phyloP scores from a whole-genome alignment of 1,140 invertebrate genomes.

The Globodera ellingtonae region DNA sequence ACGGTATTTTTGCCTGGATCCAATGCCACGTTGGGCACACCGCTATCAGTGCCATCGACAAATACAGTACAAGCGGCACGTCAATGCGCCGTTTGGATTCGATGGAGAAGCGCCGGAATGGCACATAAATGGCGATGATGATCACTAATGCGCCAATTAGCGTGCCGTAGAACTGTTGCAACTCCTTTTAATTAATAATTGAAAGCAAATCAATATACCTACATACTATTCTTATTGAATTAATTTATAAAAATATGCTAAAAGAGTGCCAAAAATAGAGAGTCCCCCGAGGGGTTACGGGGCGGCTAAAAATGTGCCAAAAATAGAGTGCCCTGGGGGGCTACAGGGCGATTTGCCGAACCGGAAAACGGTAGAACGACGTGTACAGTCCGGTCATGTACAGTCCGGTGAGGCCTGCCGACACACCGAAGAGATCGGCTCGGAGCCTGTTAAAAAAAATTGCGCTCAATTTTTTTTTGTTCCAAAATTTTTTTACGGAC shows the following conservation, averaged over 20 bases:
- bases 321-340: no score
- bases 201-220: background rate
- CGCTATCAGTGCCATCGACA: conserved; percentile 83
- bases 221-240: no score
- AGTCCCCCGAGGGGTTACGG: no score
- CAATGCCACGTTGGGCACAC: conserved; percentile 87
- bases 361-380: conserved; percentile 90
- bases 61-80: conserved; percentile 76
- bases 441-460: conserved; percentile 70
- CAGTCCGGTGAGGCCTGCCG: conserved; percentile 85
- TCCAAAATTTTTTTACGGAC: background rate
- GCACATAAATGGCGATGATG: conserved; percentile 6
- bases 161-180: conserved; percentile 17
- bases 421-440: conserved; percentile 89
- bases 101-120: background rate
- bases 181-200: background rate
- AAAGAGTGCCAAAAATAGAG: no score
- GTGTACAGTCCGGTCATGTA: conserved; percentile 94
- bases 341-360: conserved; percentile 65
- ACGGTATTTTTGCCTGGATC: conserved; percentile 69
- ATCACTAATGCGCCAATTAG: conserved; percentile 14
- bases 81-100: conserved; percentile 28
- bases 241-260: no score
- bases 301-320: no score
- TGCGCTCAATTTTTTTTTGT: background rate